Evolutionary conservation across 2,888 invertebrate genomes (phyloP).

Genomic region (Amiota mariae): DNA sequence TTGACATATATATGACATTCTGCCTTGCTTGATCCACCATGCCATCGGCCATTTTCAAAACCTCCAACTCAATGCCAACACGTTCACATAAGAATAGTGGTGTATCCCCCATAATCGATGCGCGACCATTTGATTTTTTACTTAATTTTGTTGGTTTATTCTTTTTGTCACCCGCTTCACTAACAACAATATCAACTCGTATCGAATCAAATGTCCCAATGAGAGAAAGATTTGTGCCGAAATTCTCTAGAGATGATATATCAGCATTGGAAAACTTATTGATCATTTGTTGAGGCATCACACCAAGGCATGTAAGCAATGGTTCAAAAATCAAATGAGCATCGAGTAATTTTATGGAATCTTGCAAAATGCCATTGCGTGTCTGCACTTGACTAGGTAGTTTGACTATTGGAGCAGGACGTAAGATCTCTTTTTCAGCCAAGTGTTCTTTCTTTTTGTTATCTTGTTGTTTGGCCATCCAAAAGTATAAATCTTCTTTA

Average conservation of each 20-base stretch:
- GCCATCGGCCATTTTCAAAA: constrained; percentile 92
- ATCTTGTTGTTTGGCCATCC: constrained; percentile 94
- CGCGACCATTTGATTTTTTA: constrained; percentile 65
- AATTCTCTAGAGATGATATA: constrained; percentile 86
- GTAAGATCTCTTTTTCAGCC: constrained; percentile 75
- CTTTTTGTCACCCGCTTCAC: constrained; percentile 81
- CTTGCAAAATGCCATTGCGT: constrained; percentile 84
- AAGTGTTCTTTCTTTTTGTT: constrained; percentile 67
- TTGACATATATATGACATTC: constrained; percentile 88
- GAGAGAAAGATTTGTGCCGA: constrained; percentile 89
- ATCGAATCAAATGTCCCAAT: constrained; percentile 90
- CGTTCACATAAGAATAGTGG: constrained; percentile 95
- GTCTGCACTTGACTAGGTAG: constrained; percentile 73
- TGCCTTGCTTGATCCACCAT: constrained; percentile 88
- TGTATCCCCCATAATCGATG: constrained; percentile 71
- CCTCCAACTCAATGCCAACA: constrained; percentile 90
- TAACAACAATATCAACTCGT: constrained; percentile 95
- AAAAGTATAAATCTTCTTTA: constrained; percentile 92
- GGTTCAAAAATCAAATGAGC: constrained; percentile 96
- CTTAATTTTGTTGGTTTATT: constrained; percentile 67
- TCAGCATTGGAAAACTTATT: constrained; percentile 74
- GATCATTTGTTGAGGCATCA: constrained; percentile 89
- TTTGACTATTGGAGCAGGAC: constrained; percentile 74
- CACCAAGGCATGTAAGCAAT: constrained; percentile 88
- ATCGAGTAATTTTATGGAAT: constrained; percentile 88